Base-by-base conservation (phyloP, 1,140 invertebrate genomes). In the Vollenhovia emeryi region DNA sequence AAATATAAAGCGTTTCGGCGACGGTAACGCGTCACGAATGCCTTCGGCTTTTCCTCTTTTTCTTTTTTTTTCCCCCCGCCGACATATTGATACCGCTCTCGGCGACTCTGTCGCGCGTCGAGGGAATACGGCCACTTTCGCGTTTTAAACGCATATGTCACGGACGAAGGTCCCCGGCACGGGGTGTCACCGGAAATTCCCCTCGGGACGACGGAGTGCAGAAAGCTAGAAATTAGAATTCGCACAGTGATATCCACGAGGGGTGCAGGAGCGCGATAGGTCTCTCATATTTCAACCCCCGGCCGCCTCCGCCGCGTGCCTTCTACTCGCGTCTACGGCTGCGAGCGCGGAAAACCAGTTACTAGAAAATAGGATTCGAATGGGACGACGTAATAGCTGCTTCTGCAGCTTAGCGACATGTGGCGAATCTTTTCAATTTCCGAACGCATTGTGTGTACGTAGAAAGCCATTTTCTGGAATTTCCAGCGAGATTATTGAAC, bases 191-290 rank as follows among this genome's bases (percentile, higher is more conserved):
- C 45, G 36, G 36, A 71, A 68, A 82, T 71, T 71, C 66, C 66
- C 66, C 66, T 36, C 36, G 78, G 66, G 66, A 82, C 24, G 8
- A 18, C 2, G 21, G 50, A 71, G 66, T 57, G 40, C 45, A 62
- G 48, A 73, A 64, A 85, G 48, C 57, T 57, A 48, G 64, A 85
- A 87, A 87, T 85, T 78, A 78, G 73, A 84, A 87, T 85, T 85
- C 68, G 78, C 43, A 5, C 52, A 24, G 66, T 43, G 78, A 82
- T 82, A 82, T 64, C 15, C 52, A 24, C 55, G 33, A 5, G 27
- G 55, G 21, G 48, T 36, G 24, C 48, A 50, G 11, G 33, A 18
- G 18, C 9, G 36, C 33, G 60, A 62, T 50, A 57, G 43, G 27
- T 55, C 60, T 66, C 71, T 76, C 71, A 50, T 55, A 79, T 40